phyloP scores from a whole-genome alignment of 2,113 vertebrate species.

The Monopterus albus region DNA sequence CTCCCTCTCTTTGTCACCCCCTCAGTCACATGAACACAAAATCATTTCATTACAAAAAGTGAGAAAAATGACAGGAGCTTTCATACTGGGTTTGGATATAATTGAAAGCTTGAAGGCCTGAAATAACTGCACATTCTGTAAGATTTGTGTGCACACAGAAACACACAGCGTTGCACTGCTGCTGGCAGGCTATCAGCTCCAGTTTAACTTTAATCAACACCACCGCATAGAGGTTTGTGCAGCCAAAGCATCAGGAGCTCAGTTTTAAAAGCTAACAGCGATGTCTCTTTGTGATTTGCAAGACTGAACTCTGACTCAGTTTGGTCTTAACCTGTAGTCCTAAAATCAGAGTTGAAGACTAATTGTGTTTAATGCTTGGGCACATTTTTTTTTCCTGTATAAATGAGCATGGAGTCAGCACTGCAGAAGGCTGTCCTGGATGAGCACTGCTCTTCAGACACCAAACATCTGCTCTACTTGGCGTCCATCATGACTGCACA shows the following conservation, averaged over 20 bases:
- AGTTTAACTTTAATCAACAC: conserved; percentile 37
- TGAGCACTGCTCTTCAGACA: too few relatives aligned
- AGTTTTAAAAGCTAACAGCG: background rate
- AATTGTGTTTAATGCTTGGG: background rate
- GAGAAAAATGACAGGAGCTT: conserved; percentile 58
- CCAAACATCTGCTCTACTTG: background rate
- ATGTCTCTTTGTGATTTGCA: conserved; percentile 1
- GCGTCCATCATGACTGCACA: conserved; percentile 18
- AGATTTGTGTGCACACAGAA: conserved; percentile 17
- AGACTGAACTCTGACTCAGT: background rate
- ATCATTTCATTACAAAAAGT: conserved; percentile 51
- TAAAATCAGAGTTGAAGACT: background rate
- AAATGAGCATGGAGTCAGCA: background rate
- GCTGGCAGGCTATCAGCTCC: conserved; percentile 28
- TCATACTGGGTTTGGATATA: conserved; percentile 50
- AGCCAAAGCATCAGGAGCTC: conserved; percentile 17
- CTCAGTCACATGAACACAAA: conserved; percentile 46
- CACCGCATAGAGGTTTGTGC: conserved; percentile 12
- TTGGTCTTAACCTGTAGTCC: background rate
- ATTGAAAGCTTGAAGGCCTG: conserved; percentile 44
- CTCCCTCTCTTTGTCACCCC: conserved; percentile 40
- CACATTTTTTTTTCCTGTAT: background rate
- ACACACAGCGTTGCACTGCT: conserved; percentile 19
- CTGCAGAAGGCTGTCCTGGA: background rate
- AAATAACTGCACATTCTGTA: conserved; percentile 58